Evolutionary conservation across 2,113 vertebrate species (phyloP).

Genomic region (Acrocephalus kingi): DNA sequence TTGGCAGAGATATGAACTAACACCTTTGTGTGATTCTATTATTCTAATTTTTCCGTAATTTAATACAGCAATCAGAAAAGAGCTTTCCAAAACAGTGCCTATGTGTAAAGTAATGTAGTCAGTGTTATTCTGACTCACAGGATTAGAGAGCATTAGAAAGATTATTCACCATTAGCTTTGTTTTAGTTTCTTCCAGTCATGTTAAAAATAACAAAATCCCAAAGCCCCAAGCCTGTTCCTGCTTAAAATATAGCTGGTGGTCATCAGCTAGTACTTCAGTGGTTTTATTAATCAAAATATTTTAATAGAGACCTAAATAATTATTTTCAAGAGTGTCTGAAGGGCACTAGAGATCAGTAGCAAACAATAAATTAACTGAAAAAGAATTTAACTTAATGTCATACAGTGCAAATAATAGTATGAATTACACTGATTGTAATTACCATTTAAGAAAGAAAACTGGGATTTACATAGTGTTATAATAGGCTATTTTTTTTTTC

Average conservation of each 20-base stretch:
- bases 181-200: not conserved
- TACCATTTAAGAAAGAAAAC: constrained; percentile 28
- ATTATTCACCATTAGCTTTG: not conserved
- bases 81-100: not conserved
- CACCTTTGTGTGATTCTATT: not conserved
- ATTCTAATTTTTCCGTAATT: not conserved
- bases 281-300: constrained; percentile 51
- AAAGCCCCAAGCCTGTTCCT: not conserved
- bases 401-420: constrained; percentile 45
- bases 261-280: constrained; percentile 26
- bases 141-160: constrained; percentile 8
- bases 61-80: not conserved
- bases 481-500: not conserved
- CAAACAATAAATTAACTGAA: constrained; percentile 58
- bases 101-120: not conserved
- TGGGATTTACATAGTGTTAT: not conserved
- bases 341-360: constrained; percentile 35
- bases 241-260: constrained; percentile 17
- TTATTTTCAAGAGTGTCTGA: constrained; percentile 58
- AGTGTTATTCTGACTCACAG: not conserved
- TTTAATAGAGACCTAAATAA: constrained; percentile 50
- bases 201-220: not conserved
- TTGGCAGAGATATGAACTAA: not conserved
- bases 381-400: constrained; percentile 25
- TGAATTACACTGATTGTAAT: constrained; percentile 25